phyloP scores from a whole-genome alignment of 2,797 vertebrate genomes.

The Cossypha caffra region DNA sequence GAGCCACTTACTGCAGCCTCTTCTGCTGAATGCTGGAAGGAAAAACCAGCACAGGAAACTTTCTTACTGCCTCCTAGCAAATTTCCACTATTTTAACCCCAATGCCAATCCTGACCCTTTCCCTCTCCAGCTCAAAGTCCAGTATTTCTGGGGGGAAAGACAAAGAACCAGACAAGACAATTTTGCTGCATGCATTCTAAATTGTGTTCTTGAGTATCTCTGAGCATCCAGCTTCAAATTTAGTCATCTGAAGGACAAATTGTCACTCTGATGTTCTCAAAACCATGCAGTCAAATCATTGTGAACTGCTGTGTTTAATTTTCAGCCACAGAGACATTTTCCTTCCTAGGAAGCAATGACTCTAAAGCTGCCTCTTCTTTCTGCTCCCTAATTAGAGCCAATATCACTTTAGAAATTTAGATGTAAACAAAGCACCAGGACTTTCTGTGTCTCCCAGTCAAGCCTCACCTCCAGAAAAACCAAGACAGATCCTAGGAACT shows the following conservation, averaged over 20 bases:
- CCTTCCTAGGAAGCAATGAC: background rate
- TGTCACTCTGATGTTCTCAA: background rate
- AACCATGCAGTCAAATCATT: background rate
- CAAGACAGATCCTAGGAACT: background rate
- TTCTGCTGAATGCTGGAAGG: background rate
- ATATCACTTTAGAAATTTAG: background rate
- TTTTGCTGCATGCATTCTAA: background rate
- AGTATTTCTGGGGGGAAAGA: background rate
- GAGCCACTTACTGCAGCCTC: background rate
- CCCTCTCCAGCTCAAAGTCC: background rate
- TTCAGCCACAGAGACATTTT: background rate
- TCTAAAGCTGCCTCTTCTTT: background rate
- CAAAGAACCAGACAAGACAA: background rate
- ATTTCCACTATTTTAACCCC: background rate
- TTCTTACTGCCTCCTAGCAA: background rate
- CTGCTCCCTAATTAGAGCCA: background rate
- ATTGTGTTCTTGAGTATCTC: background rate
- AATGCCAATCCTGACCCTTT: background rate
- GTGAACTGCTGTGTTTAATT: background rate
- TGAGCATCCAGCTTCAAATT: background rate
- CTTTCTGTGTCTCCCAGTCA: background rate
- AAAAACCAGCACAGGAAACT: background rate
- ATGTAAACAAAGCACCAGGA: background rate
- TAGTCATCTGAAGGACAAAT: background rate
- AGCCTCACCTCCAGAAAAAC: background rate